A percentile compares a stretch with the other conserved stretches of the same genome.
Evolutionary conservation across 1,140 invertebrate species (phyloP).

Genomic region (Eciton burchellii): DNA sequence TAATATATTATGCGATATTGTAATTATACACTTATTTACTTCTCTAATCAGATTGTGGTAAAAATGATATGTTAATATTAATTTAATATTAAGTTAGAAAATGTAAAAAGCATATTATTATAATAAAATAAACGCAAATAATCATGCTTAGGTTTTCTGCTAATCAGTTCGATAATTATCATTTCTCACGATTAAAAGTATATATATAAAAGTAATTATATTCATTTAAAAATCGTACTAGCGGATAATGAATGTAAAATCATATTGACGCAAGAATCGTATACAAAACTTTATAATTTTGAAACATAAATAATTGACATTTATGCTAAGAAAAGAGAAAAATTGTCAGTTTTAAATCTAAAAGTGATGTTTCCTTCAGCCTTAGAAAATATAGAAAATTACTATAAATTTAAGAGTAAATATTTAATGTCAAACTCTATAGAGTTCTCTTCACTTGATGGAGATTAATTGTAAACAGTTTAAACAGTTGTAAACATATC

Average conservation of each 20-base stretch:
- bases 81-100: background rate
- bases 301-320: background rate
- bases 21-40: background rate
- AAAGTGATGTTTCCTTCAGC: background rate
- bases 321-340: background rate
- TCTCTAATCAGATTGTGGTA: too few relatives aligned
- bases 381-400: background rate
- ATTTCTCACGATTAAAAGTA: conserved; percentile 42
- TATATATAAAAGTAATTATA: too few relatives aligned
- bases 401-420: background rate
- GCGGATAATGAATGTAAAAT: background rate
- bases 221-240: conserved; percentile 29
- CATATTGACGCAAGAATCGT: background rate
- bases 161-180: conserved; percentile 18
- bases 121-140: conserved; percentile 17
- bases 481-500: conserved; percentile 6
- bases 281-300: background rate
- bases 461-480: background rate
- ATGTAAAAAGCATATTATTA: background rate
- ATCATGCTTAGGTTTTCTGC: background rate
- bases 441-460: background rate
- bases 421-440: conserved; percentile 16
- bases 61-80: too few relatives aligned
- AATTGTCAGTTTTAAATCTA: background rate
- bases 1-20: background rate